A percentile compares a stretch with the other conserved stretches of the same genome.
These are phyloP conservation scores for Simalia tracyae DNA, from an alignment of 2,797 vertebrate genomes.

Conservation along the genomic window DNA sequence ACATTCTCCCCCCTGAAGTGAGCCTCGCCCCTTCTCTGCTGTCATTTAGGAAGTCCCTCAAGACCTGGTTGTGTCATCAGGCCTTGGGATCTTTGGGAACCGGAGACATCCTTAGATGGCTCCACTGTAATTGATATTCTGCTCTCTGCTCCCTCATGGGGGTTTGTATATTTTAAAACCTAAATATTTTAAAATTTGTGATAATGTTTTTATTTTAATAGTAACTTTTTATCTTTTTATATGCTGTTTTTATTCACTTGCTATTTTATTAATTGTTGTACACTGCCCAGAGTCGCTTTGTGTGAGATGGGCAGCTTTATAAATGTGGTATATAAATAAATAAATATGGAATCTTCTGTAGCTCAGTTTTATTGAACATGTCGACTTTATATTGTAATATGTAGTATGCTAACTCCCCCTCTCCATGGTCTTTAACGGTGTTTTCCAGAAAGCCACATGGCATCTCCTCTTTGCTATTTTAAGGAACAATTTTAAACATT, in stretches of 20 bases:
- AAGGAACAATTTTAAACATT: background rate
- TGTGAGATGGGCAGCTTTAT: background rate
- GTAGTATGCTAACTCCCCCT: background rate
- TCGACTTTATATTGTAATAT: background rate
- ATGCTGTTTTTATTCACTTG: too few species aligned
- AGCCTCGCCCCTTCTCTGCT: background rate
- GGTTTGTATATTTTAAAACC: too few species aligned
- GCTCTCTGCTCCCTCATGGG: background rate
- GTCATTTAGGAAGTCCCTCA: too few species aligned
- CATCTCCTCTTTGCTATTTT: background rate
- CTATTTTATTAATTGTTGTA: background rate
- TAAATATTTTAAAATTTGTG: too few species aligned
- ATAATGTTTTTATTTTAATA: background rate
- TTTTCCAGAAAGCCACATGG: too few species aligned
- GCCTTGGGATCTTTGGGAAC: background rate
- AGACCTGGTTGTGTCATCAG: background rate
- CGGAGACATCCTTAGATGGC: too few species aligned
- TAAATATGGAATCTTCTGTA: background rate
- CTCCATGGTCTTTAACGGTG: background rate
- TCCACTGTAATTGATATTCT: too few species aligned
- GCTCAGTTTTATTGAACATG: background rate
- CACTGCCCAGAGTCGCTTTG: background rate
- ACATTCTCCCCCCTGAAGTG: background rate
- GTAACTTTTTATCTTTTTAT: background rate
- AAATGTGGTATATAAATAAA: background rate